Percentiles rank a stretch among this genome's conserved stretches.
Evolutionary conservation across 2,113 vertebrate genomes (phyloP).

Genomic region (Anseranas semipalmata): DNA sequence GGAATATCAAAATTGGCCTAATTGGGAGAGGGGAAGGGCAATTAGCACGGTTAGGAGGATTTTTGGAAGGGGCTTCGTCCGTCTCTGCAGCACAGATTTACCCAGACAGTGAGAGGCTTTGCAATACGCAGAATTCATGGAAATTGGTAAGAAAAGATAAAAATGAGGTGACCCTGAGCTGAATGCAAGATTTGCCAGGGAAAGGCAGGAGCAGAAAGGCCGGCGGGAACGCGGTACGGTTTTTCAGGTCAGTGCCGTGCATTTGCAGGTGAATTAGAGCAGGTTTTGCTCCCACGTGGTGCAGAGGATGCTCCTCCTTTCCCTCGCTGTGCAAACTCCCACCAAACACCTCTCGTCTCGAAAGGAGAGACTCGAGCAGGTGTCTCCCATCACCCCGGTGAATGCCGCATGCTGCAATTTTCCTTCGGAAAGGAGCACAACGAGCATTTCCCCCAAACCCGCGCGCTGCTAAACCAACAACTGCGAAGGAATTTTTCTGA

Average conservation of each 20-base stretch:
- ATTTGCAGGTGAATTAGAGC: neutral
- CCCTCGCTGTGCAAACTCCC: neutral
- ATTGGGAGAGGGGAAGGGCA: neutral
- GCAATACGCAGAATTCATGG: fast-evolving
- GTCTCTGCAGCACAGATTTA: neutral
- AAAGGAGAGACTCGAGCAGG: neutral
- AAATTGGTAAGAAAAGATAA: neutral
- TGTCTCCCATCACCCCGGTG: neutral
- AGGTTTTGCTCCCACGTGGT: neutral
- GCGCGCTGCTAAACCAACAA: neutral
- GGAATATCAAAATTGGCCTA: neutral
- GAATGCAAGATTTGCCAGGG: neutral
- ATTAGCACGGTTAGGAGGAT: neutral
- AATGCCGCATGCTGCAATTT: fast-evolving
- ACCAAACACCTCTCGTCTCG: neutral
- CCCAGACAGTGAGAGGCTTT: neutral
- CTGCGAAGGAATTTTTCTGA: neutral
- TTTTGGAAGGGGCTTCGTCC: neutral
- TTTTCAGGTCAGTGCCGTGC: neutral
- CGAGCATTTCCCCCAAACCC: too few relatives aligned
- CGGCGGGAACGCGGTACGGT: fast-evolving
- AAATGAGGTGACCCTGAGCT: neutral
- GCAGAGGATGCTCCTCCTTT: neutral
- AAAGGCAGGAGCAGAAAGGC: fast-evolving
- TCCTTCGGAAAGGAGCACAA: neutral